These are phyloP conservation scores for Belgica antarctica DNA, from an alignment of 2,888 invertebrate genomes.

Conservation along the genomic window DNA sequence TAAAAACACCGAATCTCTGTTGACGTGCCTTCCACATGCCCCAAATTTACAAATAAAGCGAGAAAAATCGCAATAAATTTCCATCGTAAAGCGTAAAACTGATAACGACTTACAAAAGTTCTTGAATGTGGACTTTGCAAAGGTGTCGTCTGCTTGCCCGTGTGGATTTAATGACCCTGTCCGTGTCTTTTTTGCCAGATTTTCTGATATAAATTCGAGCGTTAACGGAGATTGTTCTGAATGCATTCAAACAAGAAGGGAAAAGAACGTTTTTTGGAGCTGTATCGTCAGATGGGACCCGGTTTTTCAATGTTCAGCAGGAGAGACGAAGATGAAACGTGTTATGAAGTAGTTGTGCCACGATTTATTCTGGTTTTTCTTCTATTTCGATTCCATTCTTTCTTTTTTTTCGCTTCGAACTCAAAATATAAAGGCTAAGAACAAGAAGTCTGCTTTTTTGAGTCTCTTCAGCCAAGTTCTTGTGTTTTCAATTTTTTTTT, in stretches of 20 bases:
- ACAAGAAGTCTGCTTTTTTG: no score
- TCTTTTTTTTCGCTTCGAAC: no score
- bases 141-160: not conserved
- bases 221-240: no score
- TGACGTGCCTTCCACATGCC: no score
- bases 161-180: not conserved
- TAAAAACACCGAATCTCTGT: no score
- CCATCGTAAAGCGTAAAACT: not conserved
- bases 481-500: not conserved
- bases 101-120: not conserved
- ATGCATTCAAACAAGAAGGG: no score
- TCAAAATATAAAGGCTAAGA: no score
- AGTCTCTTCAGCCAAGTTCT: not conserved
- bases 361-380: constrained; percentile 29
- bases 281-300: no score
- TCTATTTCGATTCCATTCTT: constrained; percentile 21
- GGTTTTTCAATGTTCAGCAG: constrained; percentile 17
- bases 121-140: not conserved
- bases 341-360: constrained; percentile 19
- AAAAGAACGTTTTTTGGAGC: no score
- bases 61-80: not conserved
- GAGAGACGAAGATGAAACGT: constrained; percentile 6
- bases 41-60: not conserved
- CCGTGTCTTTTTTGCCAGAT: no score
- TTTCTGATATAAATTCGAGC: no score